Conservation (phyloP, 1,140 invertebrate genomes). For the Goniozus legneri region DNA sequence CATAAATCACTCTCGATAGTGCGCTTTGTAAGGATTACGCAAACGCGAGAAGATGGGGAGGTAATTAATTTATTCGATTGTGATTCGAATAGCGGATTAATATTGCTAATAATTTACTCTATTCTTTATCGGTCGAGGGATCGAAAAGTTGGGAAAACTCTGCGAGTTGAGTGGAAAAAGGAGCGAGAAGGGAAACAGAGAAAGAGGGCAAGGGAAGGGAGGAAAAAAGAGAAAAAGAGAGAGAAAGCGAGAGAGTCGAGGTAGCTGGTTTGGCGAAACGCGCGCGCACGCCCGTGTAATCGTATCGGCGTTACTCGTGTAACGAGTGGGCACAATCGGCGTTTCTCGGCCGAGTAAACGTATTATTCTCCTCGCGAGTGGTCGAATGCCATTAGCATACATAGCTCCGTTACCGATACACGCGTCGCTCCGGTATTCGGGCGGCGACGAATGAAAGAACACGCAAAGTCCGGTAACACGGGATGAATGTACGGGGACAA, state of each 20-base stretch:
- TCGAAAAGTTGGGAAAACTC: conserved; percentile 3
- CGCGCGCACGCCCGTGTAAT: conserved; percentile 33
- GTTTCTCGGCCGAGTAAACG: conserved; percentile 5
- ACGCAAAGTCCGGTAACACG: too few species aligned
- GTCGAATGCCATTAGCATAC: conserved; percentile 42
- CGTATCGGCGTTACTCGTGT: conserved; percentile 8
- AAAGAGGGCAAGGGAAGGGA: conserved; percentile 15
- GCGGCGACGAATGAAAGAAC: conserved; percentile 22
- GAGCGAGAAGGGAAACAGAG: conserved; percentile 27
- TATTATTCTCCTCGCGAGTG: conserved; percentile 24
- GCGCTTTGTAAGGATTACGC: too few species aligned
- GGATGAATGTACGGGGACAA: too few species aligned
- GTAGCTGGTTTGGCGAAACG: conserved; percentile 22
- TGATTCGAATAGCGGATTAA: too few species aligned
- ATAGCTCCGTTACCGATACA: conserved; percentile 27
- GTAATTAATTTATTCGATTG: too few species aligned
- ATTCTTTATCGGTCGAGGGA: too few species aligned
- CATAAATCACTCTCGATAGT: too few species aligned
- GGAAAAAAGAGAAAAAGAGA: background rate
- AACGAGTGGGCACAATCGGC: background rate
- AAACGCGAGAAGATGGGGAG: too few species aligned
- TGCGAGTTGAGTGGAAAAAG: conserved; percentile 4
- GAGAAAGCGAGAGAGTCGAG: background rate
- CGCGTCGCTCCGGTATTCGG: too few species aligned
- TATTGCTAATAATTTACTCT: too few species aligned